Percentiles rank a stretch among this genome's conserved stretches.
Conservation (phyloP, 1,140 invertebrate genomes). For the Drosophila obscura region DNA sequence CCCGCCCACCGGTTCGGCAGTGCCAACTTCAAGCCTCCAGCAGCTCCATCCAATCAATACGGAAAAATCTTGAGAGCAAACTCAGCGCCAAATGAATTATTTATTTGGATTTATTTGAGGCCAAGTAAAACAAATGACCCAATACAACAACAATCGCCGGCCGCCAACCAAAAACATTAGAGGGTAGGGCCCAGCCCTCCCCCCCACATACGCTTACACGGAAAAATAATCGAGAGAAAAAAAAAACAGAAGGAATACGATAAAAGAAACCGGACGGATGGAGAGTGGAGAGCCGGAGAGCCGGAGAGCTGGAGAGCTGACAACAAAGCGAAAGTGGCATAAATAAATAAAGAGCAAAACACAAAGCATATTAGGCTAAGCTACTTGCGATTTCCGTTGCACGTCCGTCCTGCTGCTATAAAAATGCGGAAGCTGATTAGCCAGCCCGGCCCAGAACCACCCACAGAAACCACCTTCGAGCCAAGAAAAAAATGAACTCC, state of each 20-base stretch:
- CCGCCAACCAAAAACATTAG: background rate
- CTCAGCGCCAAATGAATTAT: constrained; percentile 71
- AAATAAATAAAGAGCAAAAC: constrained; percentile 80
- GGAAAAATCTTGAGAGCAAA: constrained; percentile 59
- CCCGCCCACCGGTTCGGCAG: background rate
- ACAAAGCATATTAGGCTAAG: constrained; percentile 83
- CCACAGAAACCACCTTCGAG: background rate
- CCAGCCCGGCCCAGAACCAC: constrained; percentile 22
- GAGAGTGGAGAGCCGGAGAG: background rate
- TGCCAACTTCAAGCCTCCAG: background rate
- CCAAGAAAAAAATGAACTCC: constrained; percentile 50
- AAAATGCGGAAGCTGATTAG: constrained; percentile 81
- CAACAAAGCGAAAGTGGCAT: constrained; percentile 67
- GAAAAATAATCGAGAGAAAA: constrained; percentile 22
- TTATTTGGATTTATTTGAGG: constrained; percentile 82
- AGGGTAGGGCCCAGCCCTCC: too few relatives aligned
- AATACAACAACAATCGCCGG: constrained; percentile 52
- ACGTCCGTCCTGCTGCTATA: constrained; percentile 64
- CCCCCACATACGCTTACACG: background rate
- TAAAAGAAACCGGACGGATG: background rate
- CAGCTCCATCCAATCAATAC: constrained; percentile 29
- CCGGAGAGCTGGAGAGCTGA: background rate
- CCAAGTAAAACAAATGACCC: constrained; percentile 80
- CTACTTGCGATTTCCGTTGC: constrained; percentile 82
- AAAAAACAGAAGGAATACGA: constrained; percentile 6